Evolutionary conservation across 2,888 invertebrate species (phyloP), one percentile per base, ranked within the genome.

Genomic region (Cepaea hortensis): DNA sequence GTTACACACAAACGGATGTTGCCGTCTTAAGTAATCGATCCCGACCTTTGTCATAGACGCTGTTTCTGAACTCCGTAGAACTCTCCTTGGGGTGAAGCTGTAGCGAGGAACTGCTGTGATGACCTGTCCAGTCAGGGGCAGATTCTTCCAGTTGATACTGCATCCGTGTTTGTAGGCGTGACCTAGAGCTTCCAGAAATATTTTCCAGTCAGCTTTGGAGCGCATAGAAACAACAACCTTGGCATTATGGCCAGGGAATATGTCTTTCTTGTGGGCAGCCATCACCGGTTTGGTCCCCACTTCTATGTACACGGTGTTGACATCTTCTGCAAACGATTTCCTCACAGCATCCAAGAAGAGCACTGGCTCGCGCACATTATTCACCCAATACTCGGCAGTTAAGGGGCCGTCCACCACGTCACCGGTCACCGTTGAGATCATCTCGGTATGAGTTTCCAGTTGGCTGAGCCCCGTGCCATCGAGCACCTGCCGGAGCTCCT

Each of bases 261-360:
- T 89, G 23, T 90, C 88, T 2, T 70, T 65, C 2, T 89, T 35
- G 72, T 91, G 90, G 11, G 90, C 87, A 9, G 85, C 55, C 35
- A 92, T 80, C 62, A 91, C 91, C 20, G 91, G 91, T 76, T 86
- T 90, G 55, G 92, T 92, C 9, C 92, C 92, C 35, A 93, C 90
- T 85, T 93, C 93, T 11, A 93, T 62, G 85, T 90, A 90, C 6
- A 92, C 73, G 82, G 89, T 91, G 23, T 75, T 84, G 1, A 70
- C 75, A 4, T 81, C 85, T 50, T 80, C 65, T 0, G 87, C 61
- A 6, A 81, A 79, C 11, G 89, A 77, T 50, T 87, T 62, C 72
- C 81, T 20, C 6, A 91, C 85, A 5, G 90, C 90, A 72, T 90
- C 86, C 55, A 86, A 84, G 75, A 93, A 91, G 0, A 76, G 70